Evolutionary conservation across 23 tunicate genomes (phyloP).

Genomic region (Botrylloides violaceus): DNA sequence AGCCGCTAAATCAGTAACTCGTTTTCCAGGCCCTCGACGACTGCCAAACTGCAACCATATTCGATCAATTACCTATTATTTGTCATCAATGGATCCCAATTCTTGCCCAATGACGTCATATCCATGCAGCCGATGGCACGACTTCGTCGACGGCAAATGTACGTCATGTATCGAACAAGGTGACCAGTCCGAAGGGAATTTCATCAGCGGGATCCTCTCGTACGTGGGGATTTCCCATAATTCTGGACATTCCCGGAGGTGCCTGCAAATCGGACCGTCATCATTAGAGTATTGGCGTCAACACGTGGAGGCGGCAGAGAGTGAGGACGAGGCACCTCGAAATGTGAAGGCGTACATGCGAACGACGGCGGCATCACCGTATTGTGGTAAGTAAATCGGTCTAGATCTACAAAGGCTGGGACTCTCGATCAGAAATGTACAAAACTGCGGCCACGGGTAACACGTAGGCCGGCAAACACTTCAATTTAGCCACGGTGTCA

Average conservation of each 20-base stretch:
- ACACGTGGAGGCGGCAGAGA: not conserved
- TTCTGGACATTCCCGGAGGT: not conserved
- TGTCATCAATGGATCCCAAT: not conserved
- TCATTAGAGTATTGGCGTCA: slow-evolving; percentile 5
- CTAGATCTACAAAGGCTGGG: not conserved
- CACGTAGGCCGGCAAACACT: too few relatives aligned
- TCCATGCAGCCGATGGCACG: slow-evolving; percentile 6
- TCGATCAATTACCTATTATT: slow-evolving; percentile 15
- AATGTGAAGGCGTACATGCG: slow-evolving; percentile 15
- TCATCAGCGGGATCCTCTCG: not conserved
- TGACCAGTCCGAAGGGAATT: slow-evolving; percentile 1
- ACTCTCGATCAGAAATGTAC: too few relatives aligned
- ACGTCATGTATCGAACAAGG: slow-evolving; percentile 4
- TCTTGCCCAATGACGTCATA: slow-evolving; percentile 18
- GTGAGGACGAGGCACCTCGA: not conserved
- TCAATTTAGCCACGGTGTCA: too few relatives aligned
- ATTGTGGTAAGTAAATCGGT: not conserved
- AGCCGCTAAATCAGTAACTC: too few relatives aligned
- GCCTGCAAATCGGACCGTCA: slow-evolving; percentile 9
- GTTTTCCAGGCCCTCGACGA: not conserved
- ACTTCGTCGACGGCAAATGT: slow-evolving; percentile 1
- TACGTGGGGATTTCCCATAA: not conserved
- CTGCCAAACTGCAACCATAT: slow-evolving; percentile 3
- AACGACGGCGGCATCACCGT: not conserved
- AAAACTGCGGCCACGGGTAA: too few relatives aligned